Conservation (phyloP, 1,140 invertebrate genomes). For the Semibalanus balanoides region DNA sequence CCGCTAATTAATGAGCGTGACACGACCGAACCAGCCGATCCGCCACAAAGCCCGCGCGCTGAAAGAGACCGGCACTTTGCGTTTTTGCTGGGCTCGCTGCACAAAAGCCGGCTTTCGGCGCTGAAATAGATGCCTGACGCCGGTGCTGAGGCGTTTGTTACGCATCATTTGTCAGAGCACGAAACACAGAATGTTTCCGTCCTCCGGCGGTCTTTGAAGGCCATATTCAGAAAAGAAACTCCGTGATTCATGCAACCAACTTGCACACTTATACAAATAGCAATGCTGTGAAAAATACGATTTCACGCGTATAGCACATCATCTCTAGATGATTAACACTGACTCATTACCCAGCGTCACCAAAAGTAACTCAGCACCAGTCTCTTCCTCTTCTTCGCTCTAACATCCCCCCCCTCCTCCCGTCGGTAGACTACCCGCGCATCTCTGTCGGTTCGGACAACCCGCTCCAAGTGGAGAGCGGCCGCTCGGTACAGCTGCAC, state of each 20-base stretch:
- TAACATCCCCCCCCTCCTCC: no score
- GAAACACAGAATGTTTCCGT: no score
- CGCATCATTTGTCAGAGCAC: background rate
- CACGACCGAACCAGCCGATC: background rate
- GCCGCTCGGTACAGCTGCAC: constrained; percentile 40
- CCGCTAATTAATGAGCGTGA: background rate
- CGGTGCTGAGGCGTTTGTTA: constrained; percentile 1
- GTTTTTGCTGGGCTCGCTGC: background rate
- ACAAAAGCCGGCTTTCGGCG: background rate
- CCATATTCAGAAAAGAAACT: no score
- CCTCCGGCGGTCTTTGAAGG: no score
- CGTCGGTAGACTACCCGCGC: constrained; percentile 64
- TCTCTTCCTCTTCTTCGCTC: no score
- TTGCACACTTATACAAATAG: no score
- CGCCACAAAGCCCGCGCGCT: background rate
- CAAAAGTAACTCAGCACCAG: no score
- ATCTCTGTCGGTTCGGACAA: constrained; percentile 78
- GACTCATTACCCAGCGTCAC: no score
- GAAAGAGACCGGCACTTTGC: background rate
- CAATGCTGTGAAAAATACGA: no score
- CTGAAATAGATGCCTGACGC: background rate
- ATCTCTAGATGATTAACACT: no score
- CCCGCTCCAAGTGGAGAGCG: constrained; percentile 67
- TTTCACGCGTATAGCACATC: no score
- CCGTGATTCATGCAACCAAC: no score